Evolutionary conservation across 1,140 invertebrate genomes (phyloP), one percentile per base, ranked within the genome.

Genomic region (Andricus grossulariae): DNA sequence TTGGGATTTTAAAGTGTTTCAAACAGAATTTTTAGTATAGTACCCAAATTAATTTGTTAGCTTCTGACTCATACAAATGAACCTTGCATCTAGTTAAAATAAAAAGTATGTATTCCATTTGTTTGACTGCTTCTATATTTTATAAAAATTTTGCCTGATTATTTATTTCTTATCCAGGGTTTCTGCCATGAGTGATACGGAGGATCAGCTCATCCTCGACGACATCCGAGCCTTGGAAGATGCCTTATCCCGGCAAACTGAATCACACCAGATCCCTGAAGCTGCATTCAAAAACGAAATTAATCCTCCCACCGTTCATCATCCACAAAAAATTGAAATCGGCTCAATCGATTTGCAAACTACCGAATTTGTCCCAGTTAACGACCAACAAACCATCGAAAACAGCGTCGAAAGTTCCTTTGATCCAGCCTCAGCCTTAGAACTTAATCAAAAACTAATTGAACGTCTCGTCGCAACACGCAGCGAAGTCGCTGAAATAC

Each of bases 181-280:
- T 39, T 15, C 54, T 12, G 82, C 15, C 21, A 88, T 90, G 89
- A 87, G 82, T 45, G 87, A 90, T 16, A 71, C 76, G 3, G 88
- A 89, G 13, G 88, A 90, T n/a, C 71, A 74, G 10, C 80, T 82
- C 16, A 84, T 86, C 19, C 70, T 88, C n/a, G 87, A 87, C 1
- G 88, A 91, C 10, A 90, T 90, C 51, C 50, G 82, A 75, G 86
- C 84, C 13, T 76, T 91, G 16, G 78, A 90, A 75, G 77, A 84
- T 82, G 85, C 78, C 12, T 78, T 89, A 18, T 74, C 77, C 16
- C 21, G 78, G 16, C 13, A 76, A 25, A 66, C 19, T 39, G 57
- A 60, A 32, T 32, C 15, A 16, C 32, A 66, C 8, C 60, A 32
- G 18, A 21, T 21, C 2, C 18, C 25, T 4, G 45, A 79, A 19